These are phyloP conservation scores for Ascaphus truei DNA, from an alignment of 2,113 vertebrate genomes.

Conservation along the genomic window DNA sequence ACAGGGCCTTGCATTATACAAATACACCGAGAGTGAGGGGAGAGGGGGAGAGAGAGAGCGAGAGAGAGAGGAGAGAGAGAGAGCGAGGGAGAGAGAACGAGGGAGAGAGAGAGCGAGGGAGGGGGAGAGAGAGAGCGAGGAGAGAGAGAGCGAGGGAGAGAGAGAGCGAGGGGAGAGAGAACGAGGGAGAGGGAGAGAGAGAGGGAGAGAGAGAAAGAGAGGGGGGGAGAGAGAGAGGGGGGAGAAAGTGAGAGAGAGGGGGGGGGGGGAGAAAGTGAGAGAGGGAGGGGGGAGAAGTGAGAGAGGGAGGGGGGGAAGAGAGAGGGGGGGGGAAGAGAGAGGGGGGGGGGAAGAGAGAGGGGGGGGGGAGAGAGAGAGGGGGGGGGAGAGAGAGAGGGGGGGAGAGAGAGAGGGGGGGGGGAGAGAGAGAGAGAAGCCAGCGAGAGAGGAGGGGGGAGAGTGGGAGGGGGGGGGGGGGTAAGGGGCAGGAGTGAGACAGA, in stretches of 20 bases:
- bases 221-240: no score
- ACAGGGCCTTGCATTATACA: constrained; percentile 1
- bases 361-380: no score
- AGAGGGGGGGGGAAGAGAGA: no score
- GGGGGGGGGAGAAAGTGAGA: no score
- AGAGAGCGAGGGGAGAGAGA: not conserved
- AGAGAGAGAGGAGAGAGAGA: not conserved
- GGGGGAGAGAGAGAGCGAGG: no score
- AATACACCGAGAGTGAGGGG: not conserved
- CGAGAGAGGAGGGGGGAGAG: not conserved
- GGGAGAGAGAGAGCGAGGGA: not conserved
- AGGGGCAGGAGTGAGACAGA: not conserved
- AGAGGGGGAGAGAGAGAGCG: not conserved
- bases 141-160: not conserved
- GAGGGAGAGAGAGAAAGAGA: no score
- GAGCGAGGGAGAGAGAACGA: not conserved
- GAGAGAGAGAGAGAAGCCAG: no score
- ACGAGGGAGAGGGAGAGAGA: no score
- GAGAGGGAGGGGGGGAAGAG: no score
- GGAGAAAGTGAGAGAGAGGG: not conserved
- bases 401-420: not conserved
- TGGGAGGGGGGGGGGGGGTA: not conserved
- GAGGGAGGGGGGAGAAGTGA: not conserved
- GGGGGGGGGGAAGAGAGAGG: no score
- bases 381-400: not conserved